phyloP scores from a whole-genome alignment of 2,113 vertebrate genomes.

The Illadopsis cleaveri region DNA sequence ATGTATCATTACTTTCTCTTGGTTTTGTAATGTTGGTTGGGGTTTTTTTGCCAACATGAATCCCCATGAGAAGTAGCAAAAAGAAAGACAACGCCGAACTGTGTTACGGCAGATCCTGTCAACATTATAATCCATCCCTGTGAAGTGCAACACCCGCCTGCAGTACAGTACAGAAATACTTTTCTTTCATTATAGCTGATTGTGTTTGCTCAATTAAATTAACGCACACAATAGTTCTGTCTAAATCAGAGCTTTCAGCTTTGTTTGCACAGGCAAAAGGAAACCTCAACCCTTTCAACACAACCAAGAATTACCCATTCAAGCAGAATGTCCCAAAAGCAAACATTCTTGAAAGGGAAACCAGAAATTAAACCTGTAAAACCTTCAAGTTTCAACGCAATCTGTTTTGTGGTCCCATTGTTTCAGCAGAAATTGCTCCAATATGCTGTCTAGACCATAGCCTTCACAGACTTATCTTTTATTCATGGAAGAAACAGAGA shows the following conservation, averaged over 20 bases:
- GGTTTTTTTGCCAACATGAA: background rate
- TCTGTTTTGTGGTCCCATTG: background rate
- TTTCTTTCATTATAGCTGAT: conserved; percentile 1
- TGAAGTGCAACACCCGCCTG: background rate
- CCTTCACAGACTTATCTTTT: conserved; percentile 32
- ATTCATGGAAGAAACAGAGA: background rate
- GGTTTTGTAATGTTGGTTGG: background rate
- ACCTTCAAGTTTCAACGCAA: background rate
- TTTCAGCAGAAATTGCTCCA: conserved; percentile 2
- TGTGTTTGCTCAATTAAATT: conserved; percentile 44
- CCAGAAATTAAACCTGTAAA: background rate
- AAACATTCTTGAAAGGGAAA: background rate
- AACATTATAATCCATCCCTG: background rate
- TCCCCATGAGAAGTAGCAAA: background rate
- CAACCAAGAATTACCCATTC: background rate
- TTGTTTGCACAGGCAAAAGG: conserved; percentile 11
- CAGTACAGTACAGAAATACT: background rate
- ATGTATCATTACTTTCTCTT: background rate
- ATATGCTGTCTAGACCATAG: background rate
- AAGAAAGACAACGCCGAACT: background rate
- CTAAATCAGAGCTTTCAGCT: conserved; percentile 29
- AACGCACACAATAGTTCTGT: background rate
- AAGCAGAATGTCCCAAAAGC: background rate
- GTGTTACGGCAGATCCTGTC: background rate
- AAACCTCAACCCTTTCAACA: conserved; percentile 2